Conservation (phyloP, 2,113 vertebrate genomes). For the Oceanodroma tethys region DNA sequence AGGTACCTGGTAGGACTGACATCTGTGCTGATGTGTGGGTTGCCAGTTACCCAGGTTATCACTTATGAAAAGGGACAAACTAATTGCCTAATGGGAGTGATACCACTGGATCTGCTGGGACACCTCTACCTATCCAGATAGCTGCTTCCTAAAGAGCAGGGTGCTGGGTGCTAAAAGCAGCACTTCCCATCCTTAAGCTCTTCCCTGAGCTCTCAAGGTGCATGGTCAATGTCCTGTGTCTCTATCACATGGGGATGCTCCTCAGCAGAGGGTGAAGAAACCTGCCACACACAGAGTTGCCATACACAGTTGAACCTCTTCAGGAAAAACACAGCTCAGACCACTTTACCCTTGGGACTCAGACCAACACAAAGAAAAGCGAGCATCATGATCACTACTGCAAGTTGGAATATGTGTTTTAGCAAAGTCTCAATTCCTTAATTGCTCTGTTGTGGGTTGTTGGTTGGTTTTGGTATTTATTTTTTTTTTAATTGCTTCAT, state of each 20-base stretch:
- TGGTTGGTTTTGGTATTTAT: neutral
- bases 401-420: neutral
- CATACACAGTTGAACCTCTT: neutral
- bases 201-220: neutral
- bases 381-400: fast-evolving
- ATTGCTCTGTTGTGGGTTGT: neutral
- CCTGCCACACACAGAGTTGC: neutral
- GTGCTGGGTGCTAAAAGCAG: no score
- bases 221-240: neutral
- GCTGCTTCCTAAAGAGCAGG: neutral
- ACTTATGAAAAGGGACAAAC: neutral
- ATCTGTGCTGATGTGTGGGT: neutral
- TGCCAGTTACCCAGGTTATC: neutral
- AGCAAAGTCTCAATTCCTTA: neutral
- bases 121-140: fast-evolving
- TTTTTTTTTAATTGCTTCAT: neutral
- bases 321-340: neutral
- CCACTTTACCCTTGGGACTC: neutral
- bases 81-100: neutral
- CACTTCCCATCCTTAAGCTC: neutral
- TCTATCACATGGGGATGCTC: neutral
- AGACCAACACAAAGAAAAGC: neutral
- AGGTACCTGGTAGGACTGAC: neutral
- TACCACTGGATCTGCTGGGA: neutral
- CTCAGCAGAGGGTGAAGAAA: neutral